Conservation (phyloP, 2,113 vertebrate species). For the Scartelaos histophorus region DNA sequence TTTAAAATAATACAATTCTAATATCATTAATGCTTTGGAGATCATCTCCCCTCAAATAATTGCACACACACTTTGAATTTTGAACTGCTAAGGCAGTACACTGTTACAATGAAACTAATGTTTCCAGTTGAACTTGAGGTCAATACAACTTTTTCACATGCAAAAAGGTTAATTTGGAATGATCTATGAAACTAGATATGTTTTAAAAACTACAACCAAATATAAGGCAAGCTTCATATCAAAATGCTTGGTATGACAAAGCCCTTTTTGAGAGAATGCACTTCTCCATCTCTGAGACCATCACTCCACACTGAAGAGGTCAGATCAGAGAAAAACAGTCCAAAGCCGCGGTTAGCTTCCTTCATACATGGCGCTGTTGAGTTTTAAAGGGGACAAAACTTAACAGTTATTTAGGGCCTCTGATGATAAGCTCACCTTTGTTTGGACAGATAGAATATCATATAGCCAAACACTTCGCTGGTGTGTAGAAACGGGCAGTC, state of each 20-base stretch:
- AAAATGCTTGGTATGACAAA: constrained; percentile 52
- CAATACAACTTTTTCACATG: constrained; percentile 55
- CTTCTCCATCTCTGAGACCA: constrained; percentile 25
- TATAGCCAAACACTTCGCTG: constrained; percentile 69
- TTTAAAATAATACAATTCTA: constrained; percentile 77
- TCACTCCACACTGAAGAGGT: constrained; percentile 20
- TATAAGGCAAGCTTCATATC: constrained; percentile 61
- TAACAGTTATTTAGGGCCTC: constrained; percentile 9
- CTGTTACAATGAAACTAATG: constrained; percentile 35
- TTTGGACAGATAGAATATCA: constrained; percentile 29
- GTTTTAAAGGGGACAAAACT: constrained; percentile 15
- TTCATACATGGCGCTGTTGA: constrained; percentile 52
- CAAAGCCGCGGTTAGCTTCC: constrained; percentile 31
- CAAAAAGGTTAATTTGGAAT: constrained; percentile 57
- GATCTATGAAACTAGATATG: constrained; percentile 35
- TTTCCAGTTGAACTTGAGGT: constrained; percentile 67
- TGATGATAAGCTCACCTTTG: constrained; percentile 21
- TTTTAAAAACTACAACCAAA: constrained; percentile 31
- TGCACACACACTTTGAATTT: constrained; percentile 46
- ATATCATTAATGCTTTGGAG: constrained; percentile 66
- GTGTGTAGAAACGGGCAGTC: constrained; percentile 65
- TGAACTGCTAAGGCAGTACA: constrained; percentile 50
- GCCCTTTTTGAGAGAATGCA: constrained; percentile 58
- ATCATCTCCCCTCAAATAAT: constrained; percentile 53
- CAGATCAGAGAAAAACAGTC: constrained; percentile 34